Base-by-base conservation (phyloP, 1,140 invertebrate genomes). In the Camponotus pennsylvanicus region DNA sequence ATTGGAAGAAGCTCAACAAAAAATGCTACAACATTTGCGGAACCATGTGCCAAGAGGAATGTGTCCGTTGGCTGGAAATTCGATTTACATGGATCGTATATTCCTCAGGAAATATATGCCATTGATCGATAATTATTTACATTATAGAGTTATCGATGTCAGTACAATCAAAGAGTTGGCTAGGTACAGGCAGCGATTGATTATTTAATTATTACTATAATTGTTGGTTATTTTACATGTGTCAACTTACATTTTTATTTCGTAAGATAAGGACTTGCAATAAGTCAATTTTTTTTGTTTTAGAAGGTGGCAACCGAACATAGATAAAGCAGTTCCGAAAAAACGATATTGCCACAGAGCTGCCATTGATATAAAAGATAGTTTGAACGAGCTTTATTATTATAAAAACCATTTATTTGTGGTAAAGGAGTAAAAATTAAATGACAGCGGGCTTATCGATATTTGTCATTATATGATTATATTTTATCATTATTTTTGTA, bases 71-170 rank as follows among this genome's bases (percentile, higher is more conserved):
- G 98, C 97, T 79, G 99, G 99, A 0, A 99, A 99, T 95, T 97
- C 98, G 77, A 96, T 99, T 9, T 97, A 98, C 91, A 97, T 97
- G 96, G 99, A 99, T 93, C 95, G 97, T 85, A 82, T 97, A 15
- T 99, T 99, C 94, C 87, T 99, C 34, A 89, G 92, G 2, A 97
- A 97, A 94, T 97, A 97, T 90, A 97, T 98, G 97, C 97, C 98
- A 0, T 94, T 89, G 40, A 92, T 98, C 13, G 92, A 98, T 92
- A 92, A 97, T 15, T 98, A 99, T 94, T 95, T 99, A 73, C 98
- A 99, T 94, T 99, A 99, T 95, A 96, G 98, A 92, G 97, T 98
- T 42, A 97, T 99, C 78, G 99, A 99, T 96, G 98, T 99, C 5
- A 98, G 97, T 37, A 97, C 97, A 1, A 95, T 99, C 1, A 99